Evolutionary conservation across 1,140 invertebrate species (phyloP).

Genomic region (Lasaia peninsularis): DNA sequence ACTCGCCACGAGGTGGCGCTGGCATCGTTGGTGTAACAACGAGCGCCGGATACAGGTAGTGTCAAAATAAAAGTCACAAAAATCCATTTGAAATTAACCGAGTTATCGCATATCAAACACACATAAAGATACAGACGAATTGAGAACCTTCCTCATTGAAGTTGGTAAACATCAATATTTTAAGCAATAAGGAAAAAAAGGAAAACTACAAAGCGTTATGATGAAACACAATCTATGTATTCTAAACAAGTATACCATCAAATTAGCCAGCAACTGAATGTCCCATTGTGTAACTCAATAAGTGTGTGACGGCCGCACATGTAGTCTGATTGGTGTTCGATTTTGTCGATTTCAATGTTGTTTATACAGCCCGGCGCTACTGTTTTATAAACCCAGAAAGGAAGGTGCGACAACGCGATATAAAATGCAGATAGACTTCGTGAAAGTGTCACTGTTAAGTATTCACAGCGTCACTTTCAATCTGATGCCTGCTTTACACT

Average conservation of each 20-base stretch:
- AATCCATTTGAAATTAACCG: no score
- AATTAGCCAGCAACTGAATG: conserved; percentile 40
- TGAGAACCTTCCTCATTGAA: no score
- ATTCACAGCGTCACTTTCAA: neutral
- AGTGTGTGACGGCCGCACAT: conserved; percentile 30
- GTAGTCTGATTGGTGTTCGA: conserved; percentile 17
- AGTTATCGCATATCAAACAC: no score
- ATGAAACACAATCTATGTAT: conserved; percentile 39
- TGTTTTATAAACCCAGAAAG: conserved; percentile 8
- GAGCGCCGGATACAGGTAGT: no score
- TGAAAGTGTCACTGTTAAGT: neutral
- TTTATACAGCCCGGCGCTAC: neutral
- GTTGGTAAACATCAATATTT: no score
- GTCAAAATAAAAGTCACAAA: no score
- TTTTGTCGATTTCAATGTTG: conserved; percentile 20
- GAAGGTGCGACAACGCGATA: neutral
- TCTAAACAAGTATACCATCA: conserved; percentile 39
- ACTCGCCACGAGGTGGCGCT: no score
- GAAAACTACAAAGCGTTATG: conserved; percentile 18
- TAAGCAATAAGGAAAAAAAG: no score
- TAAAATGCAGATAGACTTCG: neutral
- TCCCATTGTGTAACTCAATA: conserved; percentile 52
- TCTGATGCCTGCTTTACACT: neutral
- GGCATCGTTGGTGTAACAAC: no score
- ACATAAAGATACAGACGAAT: no score